These are phyloP conservation scores for Aulostomus chinensis DNA, from an alignment of 2,797 vertebrate species.

Conservation along the genomic window DNA sequence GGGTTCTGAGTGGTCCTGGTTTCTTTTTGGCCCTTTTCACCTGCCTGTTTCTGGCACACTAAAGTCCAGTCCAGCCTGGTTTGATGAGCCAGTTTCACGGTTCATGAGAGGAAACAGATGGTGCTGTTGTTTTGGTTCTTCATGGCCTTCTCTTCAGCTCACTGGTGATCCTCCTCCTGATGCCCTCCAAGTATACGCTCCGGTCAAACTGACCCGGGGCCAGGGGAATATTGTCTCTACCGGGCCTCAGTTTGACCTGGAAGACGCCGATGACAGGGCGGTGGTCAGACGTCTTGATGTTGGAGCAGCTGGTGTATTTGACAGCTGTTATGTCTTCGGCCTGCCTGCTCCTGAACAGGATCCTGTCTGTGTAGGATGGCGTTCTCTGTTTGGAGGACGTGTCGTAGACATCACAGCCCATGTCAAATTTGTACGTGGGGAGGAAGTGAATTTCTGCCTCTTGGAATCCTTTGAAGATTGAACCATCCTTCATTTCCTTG, in stretches of 20 bases:
- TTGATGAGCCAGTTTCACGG: neutral
- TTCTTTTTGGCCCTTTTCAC: constrained; percentile 26
- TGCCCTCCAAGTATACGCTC: constrained; percentile 89
- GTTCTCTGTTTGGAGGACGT: constrained; percentile 94
- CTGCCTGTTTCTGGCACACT: no score
- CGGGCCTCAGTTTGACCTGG: constrained; percentile 91
- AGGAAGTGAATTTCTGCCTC: constrained; percentile 89
- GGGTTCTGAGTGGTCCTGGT: constrained; percentile 19
- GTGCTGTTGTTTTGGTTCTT: constrained; percentile 87
- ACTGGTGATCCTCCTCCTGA: constrained; percentile 87
- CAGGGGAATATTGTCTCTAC: constrained; percentile 95
- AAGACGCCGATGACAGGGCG: constrained; percentile 92
- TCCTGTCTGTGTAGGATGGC: constrained; percentile 95
- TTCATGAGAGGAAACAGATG: constrained; percentile 86
- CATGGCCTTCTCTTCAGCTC: constrained; percentile 84
- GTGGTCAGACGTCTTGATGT: constrained; percentile 93
- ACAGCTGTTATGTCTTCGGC: constrained; percentile 86
- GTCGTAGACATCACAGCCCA: constrained; percentile 92
- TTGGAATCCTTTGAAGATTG: constrained; percentile 95
- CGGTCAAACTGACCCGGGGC: constrained; percentile 94
- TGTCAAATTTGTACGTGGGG: constrained; percentile 96
- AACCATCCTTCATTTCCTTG: constrained; percentile 88
- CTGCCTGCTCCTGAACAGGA: constrained; percentile 90
- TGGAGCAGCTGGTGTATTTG: constrained; percentile 88
- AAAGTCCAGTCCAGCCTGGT: constrained; percentile 2